Evolutionary conservation across 2,888 invertebrate species (phyloP), one percentile per base, ranked within the genome.

Genomic region (Leptinotarsa juncta): DNA sequence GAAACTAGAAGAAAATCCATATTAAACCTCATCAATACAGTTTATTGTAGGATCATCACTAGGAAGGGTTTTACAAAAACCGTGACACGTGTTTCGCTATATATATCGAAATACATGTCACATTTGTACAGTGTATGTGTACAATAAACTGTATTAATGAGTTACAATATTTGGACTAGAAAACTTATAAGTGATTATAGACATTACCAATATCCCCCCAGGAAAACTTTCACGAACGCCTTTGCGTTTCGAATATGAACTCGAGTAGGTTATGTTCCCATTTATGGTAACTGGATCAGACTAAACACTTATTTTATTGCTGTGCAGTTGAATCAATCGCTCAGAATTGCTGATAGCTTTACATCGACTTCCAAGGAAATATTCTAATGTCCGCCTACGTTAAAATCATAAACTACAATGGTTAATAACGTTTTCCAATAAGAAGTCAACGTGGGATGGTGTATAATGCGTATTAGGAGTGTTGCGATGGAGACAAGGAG

Each of bases 221-320:
- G 42, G 42, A 42, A 42, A 42, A 42, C 42, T 42, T 42, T 42
- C 42, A 42, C 42, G 42, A 42, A 42, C 42, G 42, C 12, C 42
- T 42, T 42, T 42, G 42, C 42, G 42, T 42, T 42, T 42, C 42
- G 2, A 42, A 42, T 42, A 42, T 42, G 42, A 42, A 42, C 42
- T 42, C 42, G 74, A 72, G 80, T 80, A 77, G 80, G 80, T 77
- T 78, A 77, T 73, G 75, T 71, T 72, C 42, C 78, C 80, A 73
- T 79, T 73, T 79, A 78, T 69, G 75, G 79, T 68, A 79, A 79
- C 78, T 73, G 78, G 71, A 78, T 78, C 74, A 76, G 77, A 78
- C 74, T 72, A 71, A 73, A 74, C 72, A 67, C 66, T 42, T 26
- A 42, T 62, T 62, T 62, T 62, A 62, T 62, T 62, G 12, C 62